These are phyloP conservation scores for Seira musarum DNA, from an alignment of 2,888 invertebrate genomes.

Conservation along the genomic window DNA sequence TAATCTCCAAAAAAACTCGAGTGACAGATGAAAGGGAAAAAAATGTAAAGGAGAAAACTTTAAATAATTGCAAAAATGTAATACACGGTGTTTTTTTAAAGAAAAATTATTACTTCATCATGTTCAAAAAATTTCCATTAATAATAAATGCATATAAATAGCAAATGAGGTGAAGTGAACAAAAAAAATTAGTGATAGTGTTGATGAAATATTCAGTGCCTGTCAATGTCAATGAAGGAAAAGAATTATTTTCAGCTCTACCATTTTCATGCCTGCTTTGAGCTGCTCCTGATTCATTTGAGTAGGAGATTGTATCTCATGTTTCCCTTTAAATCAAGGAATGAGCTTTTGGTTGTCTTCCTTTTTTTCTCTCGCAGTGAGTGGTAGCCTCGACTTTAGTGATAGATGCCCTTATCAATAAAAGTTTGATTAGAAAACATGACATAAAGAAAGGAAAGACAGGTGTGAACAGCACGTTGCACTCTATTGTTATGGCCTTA, in stretches of 20 bases:
- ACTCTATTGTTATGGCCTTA: slow-evolving; percentile 49
- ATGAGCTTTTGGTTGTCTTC: slow-evolving; percentile 47
- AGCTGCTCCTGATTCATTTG: slow-evolving; percentile 8
- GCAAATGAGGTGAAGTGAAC: no score
- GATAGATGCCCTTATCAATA: slow-evolving; percentile 59
- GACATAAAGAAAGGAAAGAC: slow-evolving; percentile 48
- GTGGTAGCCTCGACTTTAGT: slow-evolving; percentile 37
- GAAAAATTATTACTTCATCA: no score
- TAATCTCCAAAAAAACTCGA: no score
- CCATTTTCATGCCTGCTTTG: not conserved
- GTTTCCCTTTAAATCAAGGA: slow-evolving; percentile 50
- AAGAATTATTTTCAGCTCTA: slow-evolving; percentile 1
- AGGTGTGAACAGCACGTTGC: slow-evolving; percentile 63
- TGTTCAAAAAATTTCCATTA: no score
- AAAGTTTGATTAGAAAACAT: slow-evolving; percentile 60
- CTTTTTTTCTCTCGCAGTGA: slow-evolving; percentile 25
- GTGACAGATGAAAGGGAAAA: no score
- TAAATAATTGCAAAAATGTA: no score
- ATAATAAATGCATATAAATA: no score
- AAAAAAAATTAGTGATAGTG: no score
- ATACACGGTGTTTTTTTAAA: no score
- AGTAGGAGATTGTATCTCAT: slow-evolving; percentile 19
- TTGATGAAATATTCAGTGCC: slow-evolving; percentile 15
- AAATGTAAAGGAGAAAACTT: no score
- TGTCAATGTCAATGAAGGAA: slow-evolving; percentile 9